Base-by-base conservation (phyloP, 2,888 invertebrate species). In the Globia sparganii region DNA sequence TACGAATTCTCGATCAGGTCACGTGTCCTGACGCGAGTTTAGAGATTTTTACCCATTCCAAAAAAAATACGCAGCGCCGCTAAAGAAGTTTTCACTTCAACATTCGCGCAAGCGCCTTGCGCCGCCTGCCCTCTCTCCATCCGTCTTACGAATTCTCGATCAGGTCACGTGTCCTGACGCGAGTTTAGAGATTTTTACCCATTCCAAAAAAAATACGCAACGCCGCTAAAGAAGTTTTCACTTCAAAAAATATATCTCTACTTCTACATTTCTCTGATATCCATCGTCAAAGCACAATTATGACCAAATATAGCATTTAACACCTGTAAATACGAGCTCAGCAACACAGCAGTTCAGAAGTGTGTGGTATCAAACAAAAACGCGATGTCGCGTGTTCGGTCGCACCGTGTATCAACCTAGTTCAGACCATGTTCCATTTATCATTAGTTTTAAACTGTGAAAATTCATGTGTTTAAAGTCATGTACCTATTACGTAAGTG, bases 351-450 rank as follows among this genome's bases (percentile, higher is more conserved):
- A 11, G 21, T 11, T 37, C 34, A 56, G 65, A 40, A 65, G 62
- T 82, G 71, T 86, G 67, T 69, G 69, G 72, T 71, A 66, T 56
- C 13, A 43, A 49, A 68, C 46, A 66, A 62, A 84, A 84, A 84
- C 86, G 84, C 84, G 76, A 84, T 83, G 59, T 84, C 68, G 84
- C 84, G 84, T 84, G 84, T 58, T 71, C 1, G 5, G 53, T n/a
- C 59, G 31, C 13, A 25, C 37, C 82, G 61, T 66, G 68, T 75
- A 66, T 46, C 62, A 56, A 78, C 37, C 62, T 66, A 49, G 62
- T 77, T 81, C 62, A 71, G 62, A 66, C 56, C 59, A 72, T 77
- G 82, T 75, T 75, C 72, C 58, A 86, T 84, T 82, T 82, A 78
- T 82, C 74, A 82, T 83, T 77, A 64, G 71, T 74, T 85, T 82